These are phyloP conservation scores for Ranitomeya imitator DNA, from an alignment of 2,113 vertebrate genomes.

Conservation along the genomic window DNA sequence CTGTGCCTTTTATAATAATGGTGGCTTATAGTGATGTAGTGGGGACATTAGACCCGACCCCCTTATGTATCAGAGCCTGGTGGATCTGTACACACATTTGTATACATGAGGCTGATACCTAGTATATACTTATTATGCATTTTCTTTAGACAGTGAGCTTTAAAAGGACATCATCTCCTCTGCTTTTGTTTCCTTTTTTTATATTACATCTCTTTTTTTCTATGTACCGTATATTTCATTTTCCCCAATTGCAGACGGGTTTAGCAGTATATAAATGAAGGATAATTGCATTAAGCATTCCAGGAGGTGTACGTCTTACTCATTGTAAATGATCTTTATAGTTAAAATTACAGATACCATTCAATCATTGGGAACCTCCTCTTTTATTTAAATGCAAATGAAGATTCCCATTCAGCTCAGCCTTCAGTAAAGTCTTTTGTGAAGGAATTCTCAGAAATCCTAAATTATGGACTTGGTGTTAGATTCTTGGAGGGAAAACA, in stretches of 20 bases:
- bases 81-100: not conserved
- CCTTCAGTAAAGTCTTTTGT: not conserved
- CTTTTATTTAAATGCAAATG: slow-evolving; percentile 4
- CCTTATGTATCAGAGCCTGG: too few relatives aligned
- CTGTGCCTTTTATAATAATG: too few relatives aligned
- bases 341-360: slow-evolving; percentile 18
- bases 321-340: slow-evolving; percentile 13
- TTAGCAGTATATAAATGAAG: not conserved
- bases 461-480: not conserved
- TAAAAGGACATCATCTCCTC: not conserved
- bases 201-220: not conserved
- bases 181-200: not conserved
- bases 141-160: not conserved
- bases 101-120: not conserved
- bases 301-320: not conserved
- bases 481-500: not conserved
- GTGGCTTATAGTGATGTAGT: too few relatives aligned
- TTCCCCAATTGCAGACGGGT: not conserved
- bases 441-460: slow-evolving; percentile 9
- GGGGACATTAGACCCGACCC: too few relatives aligned
- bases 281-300: slow-evolving; percentile 8
- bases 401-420: not conserved
- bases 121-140: not conserved
- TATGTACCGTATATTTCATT: not conserved
- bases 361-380: not conserved